Conservation (phyloP, 2,113 vertebrate species). For the Phalacrocorax pelagicus region DNA sequence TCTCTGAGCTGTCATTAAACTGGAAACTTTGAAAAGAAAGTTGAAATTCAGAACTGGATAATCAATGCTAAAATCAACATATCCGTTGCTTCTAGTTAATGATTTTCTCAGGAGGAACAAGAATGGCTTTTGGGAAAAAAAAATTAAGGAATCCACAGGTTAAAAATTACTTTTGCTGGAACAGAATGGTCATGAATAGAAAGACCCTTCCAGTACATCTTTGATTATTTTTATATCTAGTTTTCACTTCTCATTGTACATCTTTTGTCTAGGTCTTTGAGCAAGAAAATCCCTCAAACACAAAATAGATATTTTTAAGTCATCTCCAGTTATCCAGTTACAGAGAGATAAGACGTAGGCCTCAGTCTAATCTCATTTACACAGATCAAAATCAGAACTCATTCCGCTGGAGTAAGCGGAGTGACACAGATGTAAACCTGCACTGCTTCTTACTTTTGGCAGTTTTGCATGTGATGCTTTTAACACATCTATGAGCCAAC, state of each 20-base stretch:
- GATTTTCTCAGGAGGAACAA: background rate
- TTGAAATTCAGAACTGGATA: background rate
- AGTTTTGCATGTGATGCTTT: background rate
- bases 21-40: background rate
- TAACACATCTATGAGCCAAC: background rate
- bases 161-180: conserved; percentile 6
- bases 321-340: background rate
- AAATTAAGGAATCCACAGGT: background rate
- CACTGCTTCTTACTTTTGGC: background rate
- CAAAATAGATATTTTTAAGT: background rate
- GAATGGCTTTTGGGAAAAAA: background rate
- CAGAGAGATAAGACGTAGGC: background rate
- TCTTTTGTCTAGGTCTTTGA: background rate
- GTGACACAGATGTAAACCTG: background rate
- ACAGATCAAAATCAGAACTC: conserved; percentile 27
- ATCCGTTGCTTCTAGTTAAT: background rate
- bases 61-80: background rate
- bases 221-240: background rate
- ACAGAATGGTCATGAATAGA: background rate
- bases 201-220: background rate
- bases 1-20: background rate
- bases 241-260: background rate
- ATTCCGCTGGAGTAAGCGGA: background rate
- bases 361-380: background rate
- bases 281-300: background rate